Conservation (phyloP, 2,113 vertebrate species). For the Electrona antarctica region DNA sequence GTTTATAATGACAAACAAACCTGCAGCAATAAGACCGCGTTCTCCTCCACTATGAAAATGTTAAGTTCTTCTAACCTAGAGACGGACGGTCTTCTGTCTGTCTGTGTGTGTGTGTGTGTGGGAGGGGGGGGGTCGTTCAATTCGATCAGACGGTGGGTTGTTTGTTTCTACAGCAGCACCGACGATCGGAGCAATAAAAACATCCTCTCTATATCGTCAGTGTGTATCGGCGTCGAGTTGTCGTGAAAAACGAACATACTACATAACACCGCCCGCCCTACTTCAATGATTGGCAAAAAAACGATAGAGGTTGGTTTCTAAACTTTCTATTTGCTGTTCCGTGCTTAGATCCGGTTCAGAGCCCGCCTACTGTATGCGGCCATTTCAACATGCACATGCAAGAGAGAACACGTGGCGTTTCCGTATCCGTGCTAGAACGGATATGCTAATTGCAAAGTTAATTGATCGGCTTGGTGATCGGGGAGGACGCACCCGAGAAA, state of each 20-base stretch:
- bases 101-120: too few species aligned
- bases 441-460: too few species aligned
- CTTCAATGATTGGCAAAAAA: slow-evolving; percentile 32
- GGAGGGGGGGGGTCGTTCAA: slow-evolving; percentile 32
- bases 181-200: slow-evolving; percentile 12
- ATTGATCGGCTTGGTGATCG: not conserved
- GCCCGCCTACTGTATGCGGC: too few species aligned
- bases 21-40: slow-evolving; percentile 41
- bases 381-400: too few species aligned
- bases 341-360: too few species aligned
- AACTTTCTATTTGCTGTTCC: too few species aligned
- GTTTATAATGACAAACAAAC: slow-evolving; percentile 32
- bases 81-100: too few species aligned
- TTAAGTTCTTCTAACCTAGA: slow-evolving; percentile 4
- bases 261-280: not conserved
- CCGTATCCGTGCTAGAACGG: too few species aligned
- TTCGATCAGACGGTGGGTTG: slow-evolving; percentile 18
- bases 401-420: too few species aligned
- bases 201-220: rapidly evolving
- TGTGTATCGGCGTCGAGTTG: too few species aligned
- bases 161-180: not conserved
- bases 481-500: not conserved
- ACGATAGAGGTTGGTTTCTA: too few species aligned
- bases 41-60: slow-evolving; percentile 23
- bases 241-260: not conserved